Base-by-base conservation (phyloP, 2,888 invertebrate species). In the Polylopha cassiicola region DNA sequence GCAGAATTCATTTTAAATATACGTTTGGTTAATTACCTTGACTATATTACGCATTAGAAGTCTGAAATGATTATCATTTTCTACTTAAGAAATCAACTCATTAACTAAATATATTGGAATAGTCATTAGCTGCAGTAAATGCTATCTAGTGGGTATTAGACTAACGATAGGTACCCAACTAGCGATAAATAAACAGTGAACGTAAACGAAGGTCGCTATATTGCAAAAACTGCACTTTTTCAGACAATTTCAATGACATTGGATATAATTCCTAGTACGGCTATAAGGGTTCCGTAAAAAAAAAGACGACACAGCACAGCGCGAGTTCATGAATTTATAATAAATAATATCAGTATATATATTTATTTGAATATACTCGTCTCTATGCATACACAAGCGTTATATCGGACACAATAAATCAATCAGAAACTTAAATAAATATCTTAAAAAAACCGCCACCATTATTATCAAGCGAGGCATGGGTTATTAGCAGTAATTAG, bases 101-200 rank as follows among this genome's bases (percentile, higher is more conserved):
- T n/a, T n/a, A n/a, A n/a, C n/a, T n/a, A n/a, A n/a, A n/a, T n/a
- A n/a, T n/a, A n/a, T n/a, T n/a, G n/a, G n/a, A n/a, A n/a, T n/a
- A n/a, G n/a, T n/a, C n/a, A n/a, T n/a, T n/a, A n/a, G n/a, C n/a
- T n/a, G n/a, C n/a, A n/a, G n/a, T n/a, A n/a, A n/a, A n/a, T n/a
- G n/a, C n/a, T n/a, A n/a, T n/a, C n/a, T n/a, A n/a, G n/a, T n/a
- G n/a, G n/a, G n/a, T n/a, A n/a, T n/a, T n/a, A n/a, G n/a, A n/a
- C n/a, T n/a, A n/a, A n/a, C n/a, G n/a, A n/a, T n/a, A n/a, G n/a
- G n/a, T n/a, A n/a, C n/a, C n/a, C n/a, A n/a, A n/a, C n/a, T n/a
- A n/a, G n/a, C n/a, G n/a, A n/a, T n/a, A 61, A 65, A 61, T 46
- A 53, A 55, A 58, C 53, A 66, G 73, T 70, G 72, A 76, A 72